These are phyloP conservation scores for Ennomos fuscantarius DNA, from an alignment of 2,888 invertebrate genomes.

Conservation along the genomic window DNA sequence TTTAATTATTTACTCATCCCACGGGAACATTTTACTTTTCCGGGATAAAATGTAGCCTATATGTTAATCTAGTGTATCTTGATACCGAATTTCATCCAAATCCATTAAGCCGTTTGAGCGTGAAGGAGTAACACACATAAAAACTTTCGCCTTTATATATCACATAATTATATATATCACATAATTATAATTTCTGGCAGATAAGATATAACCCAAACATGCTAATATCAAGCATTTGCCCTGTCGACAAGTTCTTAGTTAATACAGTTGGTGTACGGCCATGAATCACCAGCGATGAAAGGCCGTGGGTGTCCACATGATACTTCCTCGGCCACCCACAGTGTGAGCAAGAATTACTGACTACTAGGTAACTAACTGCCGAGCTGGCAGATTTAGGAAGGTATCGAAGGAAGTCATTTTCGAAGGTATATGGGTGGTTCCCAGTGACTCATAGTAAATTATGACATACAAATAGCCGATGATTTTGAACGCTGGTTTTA, in stretches of 20 bases:
- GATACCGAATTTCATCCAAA: no score
- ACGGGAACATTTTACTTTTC: no score
- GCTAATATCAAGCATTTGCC: constrained; percentile 2
- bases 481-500: background rate
- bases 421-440: constrained; percentile 10
- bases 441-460: constrained; percentile 12
- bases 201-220: background rate
- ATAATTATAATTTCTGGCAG: no score
- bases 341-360: constrained; percentile 48
- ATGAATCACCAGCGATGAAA: constrained; percentile 79
- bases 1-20: no score
- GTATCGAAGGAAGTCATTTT: constrained; percentile 28
- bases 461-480: background rate
- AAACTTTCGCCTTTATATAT: no score
- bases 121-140: no score
- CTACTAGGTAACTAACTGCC: constrained; percentile 46
- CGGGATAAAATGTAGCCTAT: no score
- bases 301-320: constrained; percentile 70
- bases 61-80: no score
- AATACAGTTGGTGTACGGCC: constrained; percentile 52
- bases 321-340: constrained; percentile 81
- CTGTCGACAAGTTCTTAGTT: constrained; percentile 31
- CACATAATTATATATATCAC: no score
- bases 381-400: constrained; percentile 37
- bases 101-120: no score